Evolutionary conservation across 2,888 invertebrate genomes (phyloP), one percentile per base, ranked within the genome.

Genomic region (Polydrusus cervinus): DNA sequence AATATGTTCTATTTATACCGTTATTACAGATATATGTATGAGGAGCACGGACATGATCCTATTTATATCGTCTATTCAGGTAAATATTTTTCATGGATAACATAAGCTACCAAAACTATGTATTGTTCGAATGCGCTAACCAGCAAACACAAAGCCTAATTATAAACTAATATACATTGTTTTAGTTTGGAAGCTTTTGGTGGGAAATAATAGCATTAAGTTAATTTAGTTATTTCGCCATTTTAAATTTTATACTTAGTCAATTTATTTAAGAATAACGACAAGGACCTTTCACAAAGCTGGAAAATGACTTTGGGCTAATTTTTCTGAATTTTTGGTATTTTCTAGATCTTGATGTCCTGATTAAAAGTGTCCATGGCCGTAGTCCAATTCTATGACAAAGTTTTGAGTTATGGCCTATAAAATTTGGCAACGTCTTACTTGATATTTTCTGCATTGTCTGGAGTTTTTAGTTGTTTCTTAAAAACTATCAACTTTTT

Each of bases 161-260:
- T 51, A 51, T 51, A 51, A 51, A 51, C 51, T 51, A 51, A 51
- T 20, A 51, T 10, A 16, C 16, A 51, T 51, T 51, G 51, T 20
- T 51, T 20, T 20, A 20, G 51, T 51, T 20, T 51, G 20, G 18
- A 20, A 20, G 51, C 18, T 51, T 11, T 51, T 51, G 1, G 2
- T 20, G 18, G 51, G 16, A 51, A 51, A 51, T 11, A 18, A 51
- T 43, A n/a, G 43, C 43, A 43, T 43, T 43, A 43, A 43, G 43
- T 43, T 43, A 43, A 43, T 43, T 43, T 43, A 5, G 43, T 43
- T 13, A 10, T 1, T 3, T n/a, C 5, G 43, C 43, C 43, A 43
- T 3, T 43, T 13, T n/a, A 11, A n/a, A 43, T 43, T 43, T 43
- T 43, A 43, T 43, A 0, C n/a, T 13, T 6, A 5, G 1, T 43